Base-by-base conservation (phyloP, 1,140 invertebrate species). In the Philopotamus ludificatus region DNA sequence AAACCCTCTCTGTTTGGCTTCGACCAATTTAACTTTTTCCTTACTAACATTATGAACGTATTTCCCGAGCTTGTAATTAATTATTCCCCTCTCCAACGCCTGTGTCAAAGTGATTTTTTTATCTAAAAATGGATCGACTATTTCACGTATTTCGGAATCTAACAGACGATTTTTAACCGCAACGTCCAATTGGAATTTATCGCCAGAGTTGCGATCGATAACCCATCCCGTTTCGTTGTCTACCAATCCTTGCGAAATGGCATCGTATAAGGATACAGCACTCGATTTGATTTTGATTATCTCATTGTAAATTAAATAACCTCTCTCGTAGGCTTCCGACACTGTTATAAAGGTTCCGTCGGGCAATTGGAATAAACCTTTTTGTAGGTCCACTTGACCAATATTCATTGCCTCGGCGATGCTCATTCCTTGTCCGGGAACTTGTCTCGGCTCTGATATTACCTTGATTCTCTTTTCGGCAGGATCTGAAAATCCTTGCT, bases 381-480 rank as follows among this genome's bases (percentile, higher is more conserved):
- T 88, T 70, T 87, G 83, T 60, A 89, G 83, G 80, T 96, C 89
- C 69, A 96, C 83, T 73, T 86, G 82, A 72, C 90, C 90, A 71
- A 86, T 83, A 74, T 86, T 86, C 72, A 95, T 84, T 71, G 92
- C 93, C 77, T 92, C 86, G 74, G 85, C 84, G 78, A 92, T 86
- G 77, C 81, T 83, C 79, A 82, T 81, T 77, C 79, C 76, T 76
- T 79, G 79, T 53, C 72, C 74, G 53, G 69, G 72, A 54, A 70
- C 79, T 71, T 83, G 84, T 70, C 79, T 80, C 66, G 84, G 78
- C 67, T 76, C 74, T 70, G 80, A 82, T 51, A 79, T 81, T 90
- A 91, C 89, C 89, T 91, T 91, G 60, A 89, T 86, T 77, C 89
- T 81, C 74, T 90, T 90, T 72, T 89, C 88, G 8, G 84, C 83